A percentile compares a stretch with the other conserved stretches of the same genome.
Evolutionary conservation across 2,113 vertebrate genomes (phyloP).

Genomic region (Proterorhinus semilunaris): DNA sequence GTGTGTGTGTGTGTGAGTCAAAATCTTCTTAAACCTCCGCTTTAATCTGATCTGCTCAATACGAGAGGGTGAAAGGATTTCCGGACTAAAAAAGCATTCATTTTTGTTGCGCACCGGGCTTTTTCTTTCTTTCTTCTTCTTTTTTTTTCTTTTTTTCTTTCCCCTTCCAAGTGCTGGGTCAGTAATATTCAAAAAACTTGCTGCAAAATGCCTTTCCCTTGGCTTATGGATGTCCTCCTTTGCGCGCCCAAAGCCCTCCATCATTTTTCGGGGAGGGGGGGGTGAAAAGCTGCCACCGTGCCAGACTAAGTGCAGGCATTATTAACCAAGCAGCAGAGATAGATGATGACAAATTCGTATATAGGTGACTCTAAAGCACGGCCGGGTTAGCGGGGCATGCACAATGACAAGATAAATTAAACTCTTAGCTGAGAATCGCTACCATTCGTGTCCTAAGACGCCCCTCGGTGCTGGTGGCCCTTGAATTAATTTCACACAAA

Average conservation of each 20-base stretch:
- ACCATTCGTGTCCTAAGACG: constrained; percentile 1
- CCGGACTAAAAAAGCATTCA: constrained; percentile 95
- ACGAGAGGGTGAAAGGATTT: constrained; percentile 99
- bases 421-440: background rate
- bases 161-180: constrained; percentile 91
- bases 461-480: background rate
- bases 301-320: constrained; percentile 57
- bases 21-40: constrained; percentile 99
- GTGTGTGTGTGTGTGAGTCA: constrained; percentile 79
- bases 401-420: constrained; percentile 18
- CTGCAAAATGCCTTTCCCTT: constrained; percentile 77
- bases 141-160: too few species aligned
- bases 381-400: constrained; percentile 20
- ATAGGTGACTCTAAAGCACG: constrained; percentile 28
- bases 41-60: constrained; percentile 99
- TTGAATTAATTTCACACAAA: constrained; percentile 11
- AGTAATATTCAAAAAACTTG: constrained; percentile 98
- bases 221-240: constrained; percentile 61
- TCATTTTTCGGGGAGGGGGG: constrained; percentile 50
- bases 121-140: constrained; percentile 27
- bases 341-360: constrained; percentile 49
- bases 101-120: constrained; percentile 96
- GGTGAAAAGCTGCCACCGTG: constrained; percentile 55
- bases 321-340: constrained; percentile 51
- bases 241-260: constrained; percentile 44